A percentile compares a stretch with the other conserved stretches of the same genome.
Evolutionary conservation across 1,140 invertebrate genomes (phyloP).

Genomic region (Penaeus chinensis): DNA sequence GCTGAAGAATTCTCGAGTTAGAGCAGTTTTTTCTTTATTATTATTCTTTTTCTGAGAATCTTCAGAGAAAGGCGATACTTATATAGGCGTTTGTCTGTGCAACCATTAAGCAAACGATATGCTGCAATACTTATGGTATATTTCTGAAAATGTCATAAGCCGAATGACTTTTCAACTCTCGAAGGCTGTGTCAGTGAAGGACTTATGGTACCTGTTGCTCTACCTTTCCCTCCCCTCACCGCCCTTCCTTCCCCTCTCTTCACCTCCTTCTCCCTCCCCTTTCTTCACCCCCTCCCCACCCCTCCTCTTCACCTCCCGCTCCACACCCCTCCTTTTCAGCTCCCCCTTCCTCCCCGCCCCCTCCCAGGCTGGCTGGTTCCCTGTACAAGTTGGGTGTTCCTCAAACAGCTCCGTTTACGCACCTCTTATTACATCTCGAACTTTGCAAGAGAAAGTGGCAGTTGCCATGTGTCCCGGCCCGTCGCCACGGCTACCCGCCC

Average conservation of each 20-base stretch:
- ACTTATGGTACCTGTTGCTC: not conserved
- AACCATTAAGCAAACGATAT: too few species aligned
- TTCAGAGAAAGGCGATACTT: too few species aligned
- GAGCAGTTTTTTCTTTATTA: too few species aligned
- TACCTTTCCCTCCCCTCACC: slow-evolving; percentile 8
- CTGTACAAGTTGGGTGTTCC: slow-evolving; percentile 11
- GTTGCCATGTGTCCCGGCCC: not conserved
- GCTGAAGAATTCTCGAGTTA: too few species aligned
- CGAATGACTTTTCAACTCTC: too few species aligned
- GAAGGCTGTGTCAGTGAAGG: too few species aligned
- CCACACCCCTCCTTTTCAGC: not conserved
- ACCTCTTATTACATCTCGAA: slow-evolving; percentile 34
- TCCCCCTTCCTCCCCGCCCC: not conserved
- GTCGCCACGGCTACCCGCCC: too few species aligned
- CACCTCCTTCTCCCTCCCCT: not conserved
- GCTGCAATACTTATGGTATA: too few species aligned
- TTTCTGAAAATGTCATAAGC: too few species aligned
- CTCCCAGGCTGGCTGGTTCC: not conserved
- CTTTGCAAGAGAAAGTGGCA: slow-evolving; percentile 11
- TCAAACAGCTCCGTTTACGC: slow-evolving; percentile 38
- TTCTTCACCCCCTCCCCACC: not conserved
- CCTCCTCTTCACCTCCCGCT: not conserved
- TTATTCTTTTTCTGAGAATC: too few species aligned
- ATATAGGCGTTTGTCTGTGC: too few species aligned
- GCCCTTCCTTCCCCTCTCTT: too few species aligned